Conservation (phyloP, 2,888 invertebrate species). For the Caenorhabditis panamensis region DNA sequence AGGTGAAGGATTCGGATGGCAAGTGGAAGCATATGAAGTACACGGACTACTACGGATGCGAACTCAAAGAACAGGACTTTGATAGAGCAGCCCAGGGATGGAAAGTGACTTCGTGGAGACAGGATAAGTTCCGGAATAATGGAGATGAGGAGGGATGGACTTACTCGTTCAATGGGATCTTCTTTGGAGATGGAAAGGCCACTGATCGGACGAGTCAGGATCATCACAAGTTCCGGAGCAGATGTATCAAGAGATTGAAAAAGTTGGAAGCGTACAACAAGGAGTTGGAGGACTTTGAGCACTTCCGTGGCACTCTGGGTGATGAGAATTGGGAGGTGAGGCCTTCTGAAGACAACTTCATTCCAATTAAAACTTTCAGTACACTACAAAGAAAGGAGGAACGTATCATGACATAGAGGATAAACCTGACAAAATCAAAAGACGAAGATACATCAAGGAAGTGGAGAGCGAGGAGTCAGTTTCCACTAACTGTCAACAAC, state of each 20-base stretch:
- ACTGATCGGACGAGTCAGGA: slow-evolving; percentile 45
- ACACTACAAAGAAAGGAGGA: slow-evolving; percentile 63
- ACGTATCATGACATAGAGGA: slow-evolving; percentile 66
- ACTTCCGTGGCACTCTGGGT: slow-evolving; percentile 26
- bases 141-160: slow-evolving; percentile 77
- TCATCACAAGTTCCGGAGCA: slow-evolving; percentile 43
- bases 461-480: slow-evolving; percentile 50
- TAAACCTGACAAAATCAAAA: slow-evolving; percentile 58
- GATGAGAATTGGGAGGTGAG: slow-evolving; percentile 62
- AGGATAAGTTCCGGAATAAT: slow-evolving; percentile 70
- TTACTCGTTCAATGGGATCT: slow-evolving; percentile 69
- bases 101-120: slow-evolving; percentile 69
- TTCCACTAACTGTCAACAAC: not conserved
- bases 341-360: not conserved
- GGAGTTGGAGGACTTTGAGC: slow-evolving; percentile 44
- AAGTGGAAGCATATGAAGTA: slow-evolving; percentile 58
- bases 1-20: slow-evolving; percentile 51
- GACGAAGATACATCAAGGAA: slow-evolving; percentile 71
- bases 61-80: slow-evolving; percentile 42
- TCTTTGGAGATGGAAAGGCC: slow-evolving; percentile 64
- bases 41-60: slow-evolving; percentile 71
- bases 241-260: slow-evolving; percentile 38
- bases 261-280: slow-evolving; percentile 35
- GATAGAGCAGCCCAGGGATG: slow-evolving; percentile 62
- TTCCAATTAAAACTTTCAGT: too few relatives aligned